Conservation (phyloP, 2,113 vertebrate species). For the Octodon degus region DNA sequence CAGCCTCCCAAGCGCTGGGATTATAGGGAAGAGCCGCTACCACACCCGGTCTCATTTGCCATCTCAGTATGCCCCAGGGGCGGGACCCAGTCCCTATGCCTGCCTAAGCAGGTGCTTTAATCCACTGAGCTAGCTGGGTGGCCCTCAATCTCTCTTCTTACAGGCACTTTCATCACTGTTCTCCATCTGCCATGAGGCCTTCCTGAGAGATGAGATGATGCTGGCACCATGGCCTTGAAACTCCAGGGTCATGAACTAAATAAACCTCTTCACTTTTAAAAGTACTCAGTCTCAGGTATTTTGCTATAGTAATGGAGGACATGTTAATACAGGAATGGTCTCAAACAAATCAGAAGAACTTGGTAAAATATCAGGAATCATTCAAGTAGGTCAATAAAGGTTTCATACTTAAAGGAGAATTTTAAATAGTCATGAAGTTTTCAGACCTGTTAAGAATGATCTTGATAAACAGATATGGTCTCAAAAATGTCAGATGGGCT, state of each 20-base stretch:
- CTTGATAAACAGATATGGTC: neutral
- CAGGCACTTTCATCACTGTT: neutral
- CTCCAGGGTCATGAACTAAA: neutral
- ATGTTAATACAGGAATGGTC: neutral
- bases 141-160: neutral
- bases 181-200: neutral
- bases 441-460: neutral
- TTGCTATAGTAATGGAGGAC: neutral
- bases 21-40: too few relatives aligned
- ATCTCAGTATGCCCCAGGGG: too few relatives aligned
- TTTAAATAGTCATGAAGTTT: neutral
- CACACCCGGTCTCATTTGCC: too few relatives aligned
- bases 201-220: neutral
- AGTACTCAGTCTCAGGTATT: neutral
- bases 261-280: neutral
- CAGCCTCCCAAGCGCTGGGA: too few relatives aligned
- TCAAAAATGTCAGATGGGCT: neutral
- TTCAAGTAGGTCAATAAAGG: neutral
- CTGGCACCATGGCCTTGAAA: neutral
- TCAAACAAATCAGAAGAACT: conserved; percentile 37
- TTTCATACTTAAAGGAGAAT: conserved; percentile 20
- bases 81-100: too few relatives aligned
- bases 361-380: conserved; percentile 40
- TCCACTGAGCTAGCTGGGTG: too few relatives aligned
- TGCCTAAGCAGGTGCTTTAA: too few relatives aligned